Evolutionary conservation across 1,140 invertebrate species (phyloP).

Genomic region (Aphidius ervi): DNA sequence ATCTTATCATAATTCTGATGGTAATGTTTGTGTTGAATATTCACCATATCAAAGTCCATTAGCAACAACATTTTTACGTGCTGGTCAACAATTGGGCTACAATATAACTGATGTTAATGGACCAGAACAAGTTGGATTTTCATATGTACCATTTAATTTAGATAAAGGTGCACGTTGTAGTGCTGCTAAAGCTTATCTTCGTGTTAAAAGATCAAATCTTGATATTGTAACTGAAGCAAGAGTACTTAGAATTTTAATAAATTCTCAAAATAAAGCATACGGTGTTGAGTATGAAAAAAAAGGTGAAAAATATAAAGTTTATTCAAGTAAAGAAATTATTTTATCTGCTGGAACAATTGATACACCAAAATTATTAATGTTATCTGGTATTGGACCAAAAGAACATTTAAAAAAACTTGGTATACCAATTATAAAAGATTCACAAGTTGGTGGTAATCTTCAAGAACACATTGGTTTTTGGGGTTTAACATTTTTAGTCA

Average conservation of each 20-base stretch:
- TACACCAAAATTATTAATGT: slow-evolving; percentile 66
- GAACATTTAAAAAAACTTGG: slow-evolving; percentile 65
- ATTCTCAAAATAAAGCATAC: slow-evolving; percentile 50
- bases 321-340: slow-evolving; percentile 63
- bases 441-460: slow-evolving; percentile 66
- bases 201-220: slow-evolving; percentile 61
- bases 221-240: slow-evolving; percentile 61
- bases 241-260: slow-evolving; percentile 59
- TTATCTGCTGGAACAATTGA: slow-evolving; percentile 67
- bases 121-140: slow-evolving; percentile 53
- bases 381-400: slow-evolving; percentile 72
- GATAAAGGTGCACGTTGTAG: slow-evolving; percentile 61
- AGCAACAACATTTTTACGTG: slow-evolving; percentile 55
- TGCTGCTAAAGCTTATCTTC: slow-evolving; percentile 60
- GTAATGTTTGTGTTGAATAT: slow-evolving; percentile 47
- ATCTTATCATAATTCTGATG: slow-evolving; percentile 50
- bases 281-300: slow-evolving; percentile 60
- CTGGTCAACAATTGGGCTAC: slow-evolving; percentile 56
- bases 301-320: slow-evolving; percentile 39
- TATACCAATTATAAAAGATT: slow-evolving; percentile 62
- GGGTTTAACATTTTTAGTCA: slow-evolving; percentile 59
- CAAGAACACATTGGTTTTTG: slow-evolving; percentile 72
- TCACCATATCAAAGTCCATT: slow-evolving; percentile 48
- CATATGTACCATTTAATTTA: slow-evolving; percentile 65
- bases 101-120: slow-evolving; percentile 56